Evolutionary conservation across 2,888 invertebrate genomes (phyloP).

Genomic region (Dasysyrphus albostriatus): DNA sequence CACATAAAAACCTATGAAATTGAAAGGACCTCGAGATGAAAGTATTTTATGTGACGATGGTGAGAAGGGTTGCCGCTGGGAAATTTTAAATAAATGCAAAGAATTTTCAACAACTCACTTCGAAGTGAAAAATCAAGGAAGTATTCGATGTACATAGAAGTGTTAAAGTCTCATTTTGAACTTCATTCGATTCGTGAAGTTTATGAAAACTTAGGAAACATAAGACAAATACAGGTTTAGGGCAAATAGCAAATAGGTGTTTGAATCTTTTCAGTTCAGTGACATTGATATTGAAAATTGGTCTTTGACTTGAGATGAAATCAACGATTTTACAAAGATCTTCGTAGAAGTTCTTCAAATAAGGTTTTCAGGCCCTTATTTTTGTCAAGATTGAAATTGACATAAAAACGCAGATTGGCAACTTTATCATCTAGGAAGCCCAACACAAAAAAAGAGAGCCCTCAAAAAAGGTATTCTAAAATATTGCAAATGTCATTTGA

Average conservation of each 20-base stretch:
- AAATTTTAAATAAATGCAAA: not conserved
- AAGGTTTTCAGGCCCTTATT: too few relatives aligned
- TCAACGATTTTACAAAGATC: too few relatives aligned
- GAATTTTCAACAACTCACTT: not conserved
- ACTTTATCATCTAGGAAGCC: not conserved
- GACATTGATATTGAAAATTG: too few relatives aligned
- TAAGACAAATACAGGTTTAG: too few relatives aligned
- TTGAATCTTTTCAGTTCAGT: too few relatives aligned
- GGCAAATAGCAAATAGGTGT: too few relatives aligned
- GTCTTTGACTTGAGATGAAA: too few relatives aligned
- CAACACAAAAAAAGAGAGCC: not conserved
- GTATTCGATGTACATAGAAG: too few relatives aligned
- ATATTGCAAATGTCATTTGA: slow-evolving; percentile 75
- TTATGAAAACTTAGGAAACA: too few relatives aligned
- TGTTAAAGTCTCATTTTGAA: too few relatives aligned
- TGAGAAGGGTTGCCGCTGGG: not conserved
- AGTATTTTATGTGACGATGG: not conserved
- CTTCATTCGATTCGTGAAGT: too few relatives aligned
- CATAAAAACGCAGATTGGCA: not conserved
- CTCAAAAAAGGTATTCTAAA: slow-evolving; percentile 57
- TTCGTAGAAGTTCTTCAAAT: too few relatives aligned
- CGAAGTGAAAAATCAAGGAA: not conserved
- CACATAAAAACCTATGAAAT: slow-evolving; percentile 52
- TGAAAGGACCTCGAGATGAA: slow-evolving; percentile 51
- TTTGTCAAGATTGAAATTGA: not conserved